Conservation (phyloP, 1,140 invertebrate genomes). For the Caenorhabditis remanei region DNA sequence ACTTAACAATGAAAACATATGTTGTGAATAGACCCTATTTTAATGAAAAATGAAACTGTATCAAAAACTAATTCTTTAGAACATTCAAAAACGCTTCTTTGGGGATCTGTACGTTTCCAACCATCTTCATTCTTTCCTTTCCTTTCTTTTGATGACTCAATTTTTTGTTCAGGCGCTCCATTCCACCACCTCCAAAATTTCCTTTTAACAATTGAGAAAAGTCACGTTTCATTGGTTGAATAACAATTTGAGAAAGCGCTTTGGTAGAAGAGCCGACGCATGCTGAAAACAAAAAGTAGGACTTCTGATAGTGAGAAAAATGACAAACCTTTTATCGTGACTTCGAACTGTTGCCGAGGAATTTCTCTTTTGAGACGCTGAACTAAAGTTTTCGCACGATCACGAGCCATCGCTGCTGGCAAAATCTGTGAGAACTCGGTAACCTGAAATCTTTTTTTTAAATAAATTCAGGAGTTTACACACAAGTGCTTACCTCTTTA, state of each 20-base stretch:
- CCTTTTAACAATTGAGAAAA: slow-evolving; percentile 78
- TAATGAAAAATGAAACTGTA: neutral
- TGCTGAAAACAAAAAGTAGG: slow-evolving; percentile 23
- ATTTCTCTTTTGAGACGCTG: slow-evolving; percentile 88
- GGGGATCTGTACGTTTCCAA: slow-evolving; percentile 90
- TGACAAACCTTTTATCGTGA: slow-evolving; percentile 86
- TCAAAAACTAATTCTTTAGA: slow-evolving; percentile 81
- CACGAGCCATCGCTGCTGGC: slow-evolving; percentile 83
- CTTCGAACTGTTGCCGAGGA: slow-evolving; percentile 88
- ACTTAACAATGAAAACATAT: slow-evolving; percentile 7
- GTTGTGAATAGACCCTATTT: no score
- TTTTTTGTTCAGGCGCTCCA: slow-evolving; percentile 90
- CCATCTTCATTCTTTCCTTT: slow-evolving; percentile 90
- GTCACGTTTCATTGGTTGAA: slow-evolving; percentile 91
- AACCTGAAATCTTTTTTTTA: slow-evolving; percentile 81
- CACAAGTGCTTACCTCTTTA: slow-evolving; percentile 83
- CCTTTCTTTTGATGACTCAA: slow-evolving; percentile 90
- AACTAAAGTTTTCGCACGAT: slow-evolving; percentile 84
- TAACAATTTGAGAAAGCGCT: slow-evolving; percentile 87
- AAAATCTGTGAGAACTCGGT: slow-evolving; percentile 90
- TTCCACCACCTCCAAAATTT: slow-evolving; percentile 83
- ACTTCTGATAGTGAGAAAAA: neutral
- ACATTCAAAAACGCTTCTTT: slow-evolving; percentile 94
- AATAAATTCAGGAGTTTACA: no score
- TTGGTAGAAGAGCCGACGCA: slow-evolving; percentile 83